Conservation (phyloP, 2,888 invertebrate species). For the Caenorhabditis wallacei region DNA sequence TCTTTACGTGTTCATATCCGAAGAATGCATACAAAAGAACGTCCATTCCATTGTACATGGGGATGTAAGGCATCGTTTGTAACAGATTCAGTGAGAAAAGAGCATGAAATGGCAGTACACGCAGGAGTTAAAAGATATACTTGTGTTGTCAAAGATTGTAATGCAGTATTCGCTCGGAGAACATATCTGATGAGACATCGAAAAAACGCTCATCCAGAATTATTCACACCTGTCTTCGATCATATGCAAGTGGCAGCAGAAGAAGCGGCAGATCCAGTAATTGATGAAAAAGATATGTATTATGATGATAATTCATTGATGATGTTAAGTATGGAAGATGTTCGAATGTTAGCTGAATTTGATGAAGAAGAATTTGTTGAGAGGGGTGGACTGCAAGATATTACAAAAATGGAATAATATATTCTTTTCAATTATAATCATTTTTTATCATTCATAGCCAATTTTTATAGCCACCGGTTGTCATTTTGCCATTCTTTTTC, state of each 20-base stretch:
- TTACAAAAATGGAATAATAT: neutral
- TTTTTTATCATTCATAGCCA: neutral
- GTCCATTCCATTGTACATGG: conserved; percentile 72
- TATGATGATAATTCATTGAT: neutral
- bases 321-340: conserved; percentile 4
- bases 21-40: conserved; percentile 71
- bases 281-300: conserved; percentile 1
- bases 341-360: neutral
- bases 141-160: conserved; percentile 53
- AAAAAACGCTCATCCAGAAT: conserved; percentile 28
- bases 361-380: conserved; percentile 58
- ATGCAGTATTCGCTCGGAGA: conserved; percentile 37
- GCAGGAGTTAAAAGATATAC: conserved; percentile 69
- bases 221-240: conserved; percentile 31
- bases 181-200: conserved; percentile 53
- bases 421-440: conserved; percentile 6
- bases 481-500: conserved; percentile 9
- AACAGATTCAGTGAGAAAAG: conserved; percentile 68
- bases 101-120: conserved; percentile 77
- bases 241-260: conserved; percentile 19
- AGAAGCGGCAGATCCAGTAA: conserved; percentile 25
- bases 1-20: conserved; percentile 73
- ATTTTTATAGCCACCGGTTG: too few relatives aligned
- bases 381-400: conserved; percentile 1
- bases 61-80: conserved; percentile 74